Percentiles rank a stretch among this genome's conserved stretches.
Conservation (phyloP, 2,888 invertebrate genomes). For the Lasioglossum marginatum region DNA sequence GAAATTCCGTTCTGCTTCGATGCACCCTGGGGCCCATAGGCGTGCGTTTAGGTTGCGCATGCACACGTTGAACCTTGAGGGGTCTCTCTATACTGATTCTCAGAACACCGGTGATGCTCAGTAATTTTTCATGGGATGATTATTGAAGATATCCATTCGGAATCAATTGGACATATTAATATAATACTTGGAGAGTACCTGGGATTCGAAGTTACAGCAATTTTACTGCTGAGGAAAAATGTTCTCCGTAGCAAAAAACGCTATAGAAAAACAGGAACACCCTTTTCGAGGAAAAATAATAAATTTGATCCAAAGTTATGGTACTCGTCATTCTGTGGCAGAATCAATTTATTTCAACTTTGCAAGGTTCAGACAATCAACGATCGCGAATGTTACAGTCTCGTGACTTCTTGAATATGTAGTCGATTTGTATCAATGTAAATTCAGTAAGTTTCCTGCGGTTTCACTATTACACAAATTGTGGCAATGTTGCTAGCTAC, state of each 20-base stretch:
- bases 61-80: not conserved
- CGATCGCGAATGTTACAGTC: not conserved
- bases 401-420: not conserved
- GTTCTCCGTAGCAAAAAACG: not conserved
- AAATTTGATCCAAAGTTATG: not conserved
- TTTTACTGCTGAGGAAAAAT: not conserved
- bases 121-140: not conserved
- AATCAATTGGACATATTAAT: not conserved
- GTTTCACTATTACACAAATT: slow-evolving; percentile 9
- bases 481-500: not conserved
- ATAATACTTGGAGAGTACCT: not conserved
- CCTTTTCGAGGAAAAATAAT: not conserved
- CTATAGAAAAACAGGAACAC: not conserved
- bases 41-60: slow-evolving; percentile 7
- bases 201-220: not conserved
- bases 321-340: not conserved
- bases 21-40: slow-evolving; percentile 23
- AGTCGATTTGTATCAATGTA: not conserved
- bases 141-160: not conserved
- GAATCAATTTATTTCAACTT: not conserved
- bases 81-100: not conserved
- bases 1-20: slow-evolving; percentile 44
- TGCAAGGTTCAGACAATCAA: not conserved
- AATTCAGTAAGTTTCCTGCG: slow-evolving; percentile 11
- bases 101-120: not conserved